Percentiles rank a stretch among this genome's conserved stretches.
Evolutionary conservation across 1,140 invertebrate genomes (phyloP).

Genomic region (Papilio polytes): DNA sequence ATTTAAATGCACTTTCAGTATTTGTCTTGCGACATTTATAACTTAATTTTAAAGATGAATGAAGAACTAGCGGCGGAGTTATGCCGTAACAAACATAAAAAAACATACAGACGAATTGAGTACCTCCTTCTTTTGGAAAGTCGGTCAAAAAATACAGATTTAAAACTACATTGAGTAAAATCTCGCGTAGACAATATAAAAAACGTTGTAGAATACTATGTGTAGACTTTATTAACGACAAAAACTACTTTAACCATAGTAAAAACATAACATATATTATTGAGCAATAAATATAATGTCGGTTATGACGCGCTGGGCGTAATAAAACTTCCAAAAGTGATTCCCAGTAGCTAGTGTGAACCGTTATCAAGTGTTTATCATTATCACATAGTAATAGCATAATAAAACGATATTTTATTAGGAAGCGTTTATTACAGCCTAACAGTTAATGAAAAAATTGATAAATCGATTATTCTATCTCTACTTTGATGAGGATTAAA

Average conservation of each 20-base stretch:
- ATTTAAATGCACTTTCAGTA: too few relatives aligned
- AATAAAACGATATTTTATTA: constrained; percentile 10
- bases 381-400: constrained; percentile 6
- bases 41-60: not conserved
- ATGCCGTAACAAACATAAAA: too few relatives aligned
- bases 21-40: too few relatives aligned
- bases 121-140: too few relatives aligned
- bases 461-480: not conserved
- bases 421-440: constrained; percentile 6
- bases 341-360: constrained; percentile 3
- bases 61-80: too few relatives aligned
- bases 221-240: not conserved
- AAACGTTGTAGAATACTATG: too few relatives aligned
- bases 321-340: constrained; percentile 12
- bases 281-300: not conserved
- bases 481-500: not conserved
- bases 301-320: not conserved
- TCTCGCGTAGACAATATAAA: not conserved
- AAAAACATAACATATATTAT: constrained; percentile 1
- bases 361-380: not conserved
- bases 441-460: constrained; percentile 22
- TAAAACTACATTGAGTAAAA: not conserved
- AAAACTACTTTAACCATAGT: not conserved
- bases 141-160: not conserved
- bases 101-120: too few relatives aligned